Base-by-base conservation (phyloP, 2,888 invertebrate species). In the Drepanosiphum platanoidis region DNA sequence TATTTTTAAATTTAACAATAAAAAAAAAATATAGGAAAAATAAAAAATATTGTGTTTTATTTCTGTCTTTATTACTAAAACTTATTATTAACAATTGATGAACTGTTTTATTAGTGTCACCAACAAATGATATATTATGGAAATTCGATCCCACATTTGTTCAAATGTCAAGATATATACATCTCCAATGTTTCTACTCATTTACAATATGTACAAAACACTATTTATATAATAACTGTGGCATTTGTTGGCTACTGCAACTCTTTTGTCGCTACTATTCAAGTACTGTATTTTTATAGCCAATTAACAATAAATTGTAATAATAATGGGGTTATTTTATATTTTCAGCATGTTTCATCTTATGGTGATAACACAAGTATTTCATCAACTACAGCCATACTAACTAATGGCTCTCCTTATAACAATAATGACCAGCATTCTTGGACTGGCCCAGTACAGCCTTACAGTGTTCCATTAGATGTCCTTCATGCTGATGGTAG, bases 401-500 rank as follows among this genome's bases (percentile, higher is more conserved):
- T 84, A 39, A 70, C 68, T 3, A 30, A 68, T 39, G 39, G 36
- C 39, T 36, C 36, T 68, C 3, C 15, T 1, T 15, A 58, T 77
- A 84, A 84, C n/a, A 30, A 39, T 52, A 15, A 11, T 68, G 84
- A 77, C 32, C 75, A 84, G 52, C 83, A 84, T 68, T 84, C 84
- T 7, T 84, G 84, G 84, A 58, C 36, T 58, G 84, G 84, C 1
- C 84, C 52, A 52, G 84, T 84, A 27, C 84, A 84, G 8, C 77
- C 84, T 39, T 84, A 84, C 30, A 77, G 75, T 58, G 61, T 77
- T 58, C 84, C 84, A 32, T 39, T 84, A 70, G 77, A 84, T 68
- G 39, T 84, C 15, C 39, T 84, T 9, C 84, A 84, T 58, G 36
- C 84, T 32, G 77, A 84, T 77, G 84, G 84, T 30, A 75, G 18